Conservation (phyloP, 2,888 invertebrate genomes). For the Acronicta alni region DNA sequence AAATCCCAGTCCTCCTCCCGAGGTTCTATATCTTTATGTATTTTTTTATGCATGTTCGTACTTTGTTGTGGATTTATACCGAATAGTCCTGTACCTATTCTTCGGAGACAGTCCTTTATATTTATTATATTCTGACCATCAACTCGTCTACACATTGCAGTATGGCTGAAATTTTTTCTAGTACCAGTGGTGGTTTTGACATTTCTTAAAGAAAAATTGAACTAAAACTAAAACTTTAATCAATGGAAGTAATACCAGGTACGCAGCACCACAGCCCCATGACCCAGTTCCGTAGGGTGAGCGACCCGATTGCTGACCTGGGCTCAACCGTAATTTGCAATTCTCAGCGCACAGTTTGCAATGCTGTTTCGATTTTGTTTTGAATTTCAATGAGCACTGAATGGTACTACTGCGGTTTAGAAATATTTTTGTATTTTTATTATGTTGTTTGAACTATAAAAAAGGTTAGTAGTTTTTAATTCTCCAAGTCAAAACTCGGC, state of each 20-base stretch:
- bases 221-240: conserved; percentile 41
- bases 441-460: neutral
- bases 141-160: too few species aligned
- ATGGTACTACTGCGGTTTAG: neutral
- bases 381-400: neutral
- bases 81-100: too few species aligned
- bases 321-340: conserved; percentile 31
- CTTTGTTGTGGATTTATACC: too few species aligned
- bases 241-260: conserved; percentile 46
- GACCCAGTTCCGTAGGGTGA: conserved; percentile 47
- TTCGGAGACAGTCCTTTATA: too few species aligned
- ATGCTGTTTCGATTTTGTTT: conserved; percentile 7
- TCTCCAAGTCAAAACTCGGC: too few species aligned
- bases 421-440: neutral
- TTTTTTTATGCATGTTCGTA: too few species aligned
- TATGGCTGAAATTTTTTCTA: neutral
- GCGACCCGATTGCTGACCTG: conserved; percentile 19
- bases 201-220: conserved; percentile 2
- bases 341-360: conserved; percentile 25
- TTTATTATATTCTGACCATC: too few species aligned
- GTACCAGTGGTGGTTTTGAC: neutral
- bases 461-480: neutral
- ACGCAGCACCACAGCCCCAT: conserved; percentile 35
- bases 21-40: too few species aligned
- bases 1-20: too few species aligned